Evolutionary conservation across 2,888 invertebrate genomes (phyloP), one percentile per base, ranked within the genome.

Genomic region (Halictus quadricinctus): DNA sequence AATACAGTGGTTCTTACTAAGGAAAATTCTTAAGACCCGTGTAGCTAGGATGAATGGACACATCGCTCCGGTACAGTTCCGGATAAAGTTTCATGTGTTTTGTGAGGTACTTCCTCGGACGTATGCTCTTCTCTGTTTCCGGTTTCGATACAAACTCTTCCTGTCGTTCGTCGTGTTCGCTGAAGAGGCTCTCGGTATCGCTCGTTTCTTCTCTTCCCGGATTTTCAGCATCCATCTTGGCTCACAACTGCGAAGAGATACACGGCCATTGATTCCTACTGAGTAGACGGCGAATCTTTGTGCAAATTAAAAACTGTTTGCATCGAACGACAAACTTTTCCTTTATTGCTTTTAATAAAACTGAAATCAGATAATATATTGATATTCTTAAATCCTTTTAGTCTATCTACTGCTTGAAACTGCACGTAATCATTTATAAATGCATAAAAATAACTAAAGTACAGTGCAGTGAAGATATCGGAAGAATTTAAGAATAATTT

Each of bases 41-140:
- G 89, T 96, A 96, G 81, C 96, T 96, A 4, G 96, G 96, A 92
- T 96, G 95, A 81, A 96, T 95, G 90, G 96, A 96, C 91, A 96
- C 96, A 92, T 96, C 96, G 43, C 96, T 96, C 92, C 96, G 94
- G 66, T 95, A 95, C 70, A 96, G 92, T 90, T 96, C 96, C 36
- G 96, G 96, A 90, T 89, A 93, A 78, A 84, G 75, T 83, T 87
- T 90, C 91, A 91, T 92, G 72, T 90, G 91, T 80, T 88, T 92
- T 29, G 89, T 90, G 10, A 73, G 69, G 60, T 92, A 90, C 79
- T 84, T 93, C 76, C 79, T 89, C 10, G 15, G 43, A 18, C 58
- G 69, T 4, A 70, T 72, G 43, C 84, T 83, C 36, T 74, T 86
- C 13, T 81, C 87, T 10, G 18, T 74, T 41, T 90, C 79, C 25